Base-by-base conservation (phyloP, 2,888 invertebrate species). In the Eupithecia abbreviata region DNA sequence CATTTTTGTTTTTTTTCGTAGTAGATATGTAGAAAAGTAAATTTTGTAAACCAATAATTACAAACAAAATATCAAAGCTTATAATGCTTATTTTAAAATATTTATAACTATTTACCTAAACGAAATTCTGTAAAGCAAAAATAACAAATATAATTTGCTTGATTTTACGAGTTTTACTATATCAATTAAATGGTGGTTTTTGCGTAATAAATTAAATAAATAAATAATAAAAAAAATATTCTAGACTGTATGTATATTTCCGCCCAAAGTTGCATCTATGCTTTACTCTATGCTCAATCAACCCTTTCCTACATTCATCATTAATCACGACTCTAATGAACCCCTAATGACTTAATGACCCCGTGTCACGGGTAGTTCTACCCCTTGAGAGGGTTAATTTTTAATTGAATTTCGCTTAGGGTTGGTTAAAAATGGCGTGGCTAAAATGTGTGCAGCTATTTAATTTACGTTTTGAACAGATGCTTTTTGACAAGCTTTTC, bases 331-430 rank as follows among this genome's bases (percentile, higher is more conserved):
- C 47, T 74, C 73, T 85, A 87, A 86, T 85, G 79, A 79, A 79
- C 80, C 79, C 81, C 76, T 85, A 85, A 86, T 84, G 85, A 86
- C 84, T 83, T 86, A 85, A 88, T 86, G 82, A 84, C 82, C 70
- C 82, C 80, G 79, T 81, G 81, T 77, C 79, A 80, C 78, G 75
- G 80, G 80, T 80, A 72, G 81, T 80, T 79, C 69, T 72, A 79
- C 82, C 83, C 82, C 79, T 77, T 43, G 76, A 81, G 82, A 77
- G 85, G 85, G 83, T 84, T 81, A 76, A 71, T 80, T 83, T 83
- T 82, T 82, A 84, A 82, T 80, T 82, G 80, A 81, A 81, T 83
- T 83, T 76, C 65, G 73, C 77, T 79, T 77, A 74, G 68, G 80
- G 81, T 72, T 80, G 18, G 74, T 75, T 73, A 72, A 66, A 75